phyloP scores from a whole-genome alignment of 2,888 invertebrate genomes.

The Thereva nobilitata region DNA sequence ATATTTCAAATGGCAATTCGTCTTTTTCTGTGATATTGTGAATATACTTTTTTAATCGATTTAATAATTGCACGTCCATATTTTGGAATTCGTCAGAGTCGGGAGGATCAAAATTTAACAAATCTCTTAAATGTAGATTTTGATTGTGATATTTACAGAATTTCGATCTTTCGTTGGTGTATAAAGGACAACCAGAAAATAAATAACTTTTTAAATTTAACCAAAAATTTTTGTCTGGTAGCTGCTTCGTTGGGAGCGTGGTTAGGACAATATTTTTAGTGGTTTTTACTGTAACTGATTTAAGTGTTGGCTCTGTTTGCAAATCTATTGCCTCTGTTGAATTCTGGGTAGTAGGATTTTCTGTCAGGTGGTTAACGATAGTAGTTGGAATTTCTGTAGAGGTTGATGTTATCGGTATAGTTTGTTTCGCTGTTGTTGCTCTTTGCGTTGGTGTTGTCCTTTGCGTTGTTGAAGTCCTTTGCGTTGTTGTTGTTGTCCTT shows the following conservation, averaged over 20 bases:
- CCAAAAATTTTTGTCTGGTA: conserved; percentile 40
- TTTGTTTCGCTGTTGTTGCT: background rate
- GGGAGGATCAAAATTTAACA: conserved; percentile 33
- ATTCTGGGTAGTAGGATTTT: background rate
- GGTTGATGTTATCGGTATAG: background rate
- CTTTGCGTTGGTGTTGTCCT: no score
- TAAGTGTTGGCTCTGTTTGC: no score
- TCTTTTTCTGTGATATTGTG: background rate
- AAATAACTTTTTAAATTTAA: conserved; percentile 38
- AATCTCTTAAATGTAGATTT: conserved; percentile 21
- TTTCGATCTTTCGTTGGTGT: background rate
- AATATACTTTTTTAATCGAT: conserved; percentile 15
- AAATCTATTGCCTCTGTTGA: background rate
- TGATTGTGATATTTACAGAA: conserved; percentile 24
- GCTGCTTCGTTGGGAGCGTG: background rate
- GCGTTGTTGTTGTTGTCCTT: no score
- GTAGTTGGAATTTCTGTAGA: background rate
- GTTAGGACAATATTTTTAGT: background rate
- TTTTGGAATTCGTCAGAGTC: conserved; percentile 40
- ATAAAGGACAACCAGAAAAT: conserved; percentile 38
- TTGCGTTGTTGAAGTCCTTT: no score
- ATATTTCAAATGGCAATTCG: conserved; percentile 41
- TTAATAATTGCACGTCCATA: conserved; percentile 41
- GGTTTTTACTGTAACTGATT: no score
- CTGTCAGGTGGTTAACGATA: no score